phyloP scores from a whole-genome alignment of 2,797 vertebrate genomes.

The Alcedo atthis region DNA sequence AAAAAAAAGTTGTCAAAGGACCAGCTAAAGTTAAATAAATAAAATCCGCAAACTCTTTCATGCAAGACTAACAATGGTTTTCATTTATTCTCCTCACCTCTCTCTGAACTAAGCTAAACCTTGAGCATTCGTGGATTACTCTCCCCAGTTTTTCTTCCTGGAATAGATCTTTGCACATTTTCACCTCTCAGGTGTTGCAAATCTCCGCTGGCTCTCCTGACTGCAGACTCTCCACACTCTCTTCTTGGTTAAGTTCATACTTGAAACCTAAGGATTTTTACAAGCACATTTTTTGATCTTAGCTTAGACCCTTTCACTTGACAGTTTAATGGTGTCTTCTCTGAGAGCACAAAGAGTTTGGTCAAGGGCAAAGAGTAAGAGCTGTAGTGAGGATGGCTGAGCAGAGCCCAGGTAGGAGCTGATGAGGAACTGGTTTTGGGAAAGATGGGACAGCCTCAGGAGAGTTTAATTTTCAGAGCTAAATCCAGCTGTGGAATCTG shows the following conservation, averaged over 20 bases:
- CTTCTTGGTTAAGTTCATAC: neutral
- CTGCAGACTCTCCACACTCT: accelerated
- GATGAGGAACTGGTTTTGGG: neutral
- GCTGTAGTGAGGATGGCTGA: neutral
- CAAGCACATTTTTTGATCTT: neutral
- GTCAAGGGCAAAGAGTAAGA: neutral
- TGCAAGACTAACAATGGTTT: neutral
- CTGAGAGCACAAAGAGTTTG: neutral
- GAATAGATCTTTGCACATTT: conserved; percentile 31
- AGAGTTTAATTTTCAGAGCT: neutral
- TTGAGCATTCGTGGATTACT: neutral
- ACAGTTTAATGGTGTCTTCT: neutral
- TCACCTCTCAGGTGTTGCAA: conserved; percentile 28
- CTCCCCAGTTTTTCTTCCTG: conserved; percentile 2
- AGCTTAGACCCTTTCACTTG: neutral
- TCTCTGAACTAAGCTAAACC: neutral
- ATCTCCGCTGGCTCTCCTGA: neutral
- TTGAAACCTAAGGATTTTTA: neutral
- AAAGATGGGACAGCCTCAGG: neutral
- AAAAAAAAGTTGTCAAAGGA: neutral
- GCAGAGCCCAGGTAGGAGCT: neutral
- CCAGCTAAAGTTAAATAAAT: neutral
- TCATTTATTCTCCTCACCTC: neutral
- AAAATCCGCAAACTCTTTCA: neutral
- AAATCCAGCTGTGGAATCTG: neutral